A percentile compares a stretch with the other conserved stretches of the same genome.
phyloP scores from a whole-genome alignment of 2,113 vertebrate species.

The Equus przewalskii region DNA sequence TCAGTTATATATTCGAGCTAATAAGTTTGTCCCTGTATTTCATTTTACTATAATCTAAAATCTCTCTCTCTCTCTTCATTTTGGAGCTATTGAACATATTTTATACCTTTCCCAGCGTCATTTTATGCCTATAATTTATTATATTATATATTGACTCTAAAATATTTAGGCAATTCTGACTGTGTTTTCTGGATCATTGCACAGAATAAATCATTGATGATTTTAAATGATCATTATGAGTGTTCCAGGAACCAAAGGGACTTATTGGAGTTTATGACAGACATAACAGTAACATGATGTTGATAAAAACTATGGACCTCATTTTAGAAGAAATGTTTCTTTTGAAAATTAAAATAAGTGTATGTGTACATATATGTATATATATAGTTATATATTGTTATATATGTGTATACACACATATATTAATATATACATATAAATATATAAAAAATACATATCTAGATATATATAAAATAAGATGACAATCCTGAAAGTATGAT shows the following conservation, averaged over 20 bases:
- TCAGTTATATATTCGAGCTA: neutral
- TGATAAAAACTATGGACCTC: neutral
- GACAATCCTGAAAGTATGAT: neutral
- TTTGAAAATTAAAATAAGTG: slow-evolving; percentile 21
- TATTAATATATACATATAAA: neutral
- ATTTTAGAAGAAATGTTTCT: neutral
- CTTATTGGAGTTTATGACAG: neutral
- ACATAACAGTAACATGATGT: neutral
- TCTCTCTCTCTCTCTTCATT: neutral
- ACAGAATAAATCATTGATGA: neutral
- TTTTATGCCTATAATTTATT: neutral
- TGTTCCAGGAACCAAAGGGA: neutral
- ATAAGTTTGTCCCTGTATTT: neutral
- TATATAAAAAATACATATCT: neutral
- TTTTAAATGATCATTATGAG: neutral
- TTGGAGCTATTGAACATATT: neutral
- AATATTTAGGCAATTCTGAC: neutral
- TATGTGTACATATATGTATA: neutral
- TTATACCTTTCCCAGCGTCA: neutral
- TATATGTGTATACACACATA: neutral
- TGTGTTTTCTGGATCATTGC: neutral
- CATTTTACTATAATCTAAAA: neutral
- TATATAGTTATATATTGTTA: neutral
- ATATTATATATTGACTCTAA: neutral
- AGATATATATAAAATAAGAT: neutral